phyloP scores from a whole-genome alignment of 2,113 vertebrate genomes.

The Bufo gargarizans region DNA sequence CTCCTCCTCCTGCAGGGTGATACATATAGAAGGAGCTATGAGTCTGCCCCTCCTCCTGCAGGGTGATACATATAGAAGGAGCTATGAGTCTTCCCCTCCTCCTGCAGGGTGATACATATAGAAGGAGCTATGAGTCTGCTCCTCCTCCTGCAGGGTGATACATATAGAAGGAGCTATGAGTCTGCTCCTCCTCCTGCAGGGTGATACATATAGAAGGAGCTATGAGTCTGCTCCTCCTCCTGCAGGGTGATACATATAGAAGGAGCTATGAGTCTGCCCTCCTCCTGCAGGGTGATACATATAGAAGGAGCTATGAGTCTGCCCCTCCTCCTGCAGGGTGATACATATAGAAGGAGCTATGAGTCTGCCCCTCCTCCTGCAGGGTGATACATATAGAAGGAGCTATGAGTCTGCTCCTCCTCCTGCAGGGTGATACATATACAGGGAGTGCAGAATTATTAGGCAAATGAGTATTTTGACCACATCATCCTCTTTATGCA shows the following conservation, averaged over 20 bases:
- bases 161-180: too few species aligned
- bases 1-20: background rate
- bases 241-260: too few species aligned
- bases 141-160: background rate
- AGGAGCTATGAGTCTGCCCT: background rate
- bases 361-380: background rate
- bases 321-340: background rate
- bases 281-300: background rate
- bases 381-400: background rate
- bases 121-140: background rate
- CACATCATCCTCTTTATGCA: too few species aligned
- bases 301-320: background rate
- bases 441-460: too few species aligned
- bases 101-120: background rate
- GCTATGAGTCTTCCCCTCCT: too few species aligned
- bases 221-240: background rate
- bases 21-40: background rate
- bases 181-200: background rate
- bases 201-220: background rate
- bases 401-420: background rate
- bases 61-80: too few species aligned
- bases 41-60: background rate
- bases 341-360: too few species aligned
- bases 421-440: background rate
- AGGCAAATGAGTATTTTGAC: too few species aligned